These are phyloP conservation scores for Mylabris sibirica DNA, from an alignment of 2,888 invertebrate genomes.

Conservation along the genomic window DNA sequence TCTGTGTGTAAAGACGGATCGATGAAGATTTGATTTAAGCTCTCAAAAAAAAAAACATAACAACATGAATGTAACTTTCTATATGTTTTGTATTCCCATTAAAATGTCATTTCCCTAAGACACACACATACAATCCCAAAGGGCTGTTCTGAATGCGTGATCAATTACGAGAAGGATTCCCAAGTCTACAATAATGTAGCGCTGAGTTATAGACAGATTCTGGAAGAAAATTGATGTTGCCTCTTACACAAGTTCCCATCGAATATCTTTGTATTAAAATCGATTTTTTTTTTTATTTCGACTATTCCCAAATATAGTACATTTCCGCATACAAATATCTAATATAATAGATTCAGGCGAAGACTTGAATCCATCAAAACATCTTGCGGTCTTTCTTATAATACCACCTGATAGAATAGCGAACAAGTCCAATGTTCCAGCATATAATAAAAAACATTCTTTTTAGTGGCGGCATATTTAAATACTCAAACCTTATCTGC, in stretches of 20 bases:
- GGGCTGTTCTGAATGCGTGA: constrained; percentile 49
- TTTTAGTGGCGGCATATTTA: too few species aligned
- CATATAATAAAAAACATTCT: too few species aligned
- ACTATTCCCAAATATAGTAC: too few species aligned
- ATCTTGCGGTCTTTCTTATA: too few species aligned
- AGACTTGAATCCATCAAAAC: too few species aligned
- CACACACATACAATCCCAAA: constrained; percentile 49
- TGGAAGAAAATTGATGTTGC: constrained; percentile 43
- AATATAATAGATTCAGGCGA: too few species aligned
- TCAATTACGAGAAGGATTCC: constrained; percentile 50
- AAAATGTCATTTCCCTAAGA: constrained; percentile 52
- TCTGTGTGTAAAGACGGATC: neutral
- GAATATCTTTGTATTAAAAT: neutral
- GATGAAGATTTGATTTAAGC: neutral
- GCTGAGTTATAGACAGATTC: constrained; percentile 46
- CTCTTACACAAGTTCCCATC: constrained; percentile 17
- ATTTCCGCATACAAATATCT: too few species aligned
- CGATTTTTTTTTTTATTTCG: neutral
- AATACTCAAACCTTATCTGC: too few species aligned
- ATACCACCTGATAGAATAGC: too few species aligned
- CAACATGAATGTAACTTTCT: constrained; percentile 23
- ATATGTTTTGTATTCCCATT: constrained; percentile 45
- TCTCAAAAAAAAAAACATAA: neutral
- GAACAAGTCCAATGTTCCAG: too few species aligned
- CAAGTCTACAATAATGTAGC: constrained; percentile 46